Evolutionary conservation across 2,888 invertebrate species (phyloP).

Genomic region (Drosophila kanekoi): DNA sequence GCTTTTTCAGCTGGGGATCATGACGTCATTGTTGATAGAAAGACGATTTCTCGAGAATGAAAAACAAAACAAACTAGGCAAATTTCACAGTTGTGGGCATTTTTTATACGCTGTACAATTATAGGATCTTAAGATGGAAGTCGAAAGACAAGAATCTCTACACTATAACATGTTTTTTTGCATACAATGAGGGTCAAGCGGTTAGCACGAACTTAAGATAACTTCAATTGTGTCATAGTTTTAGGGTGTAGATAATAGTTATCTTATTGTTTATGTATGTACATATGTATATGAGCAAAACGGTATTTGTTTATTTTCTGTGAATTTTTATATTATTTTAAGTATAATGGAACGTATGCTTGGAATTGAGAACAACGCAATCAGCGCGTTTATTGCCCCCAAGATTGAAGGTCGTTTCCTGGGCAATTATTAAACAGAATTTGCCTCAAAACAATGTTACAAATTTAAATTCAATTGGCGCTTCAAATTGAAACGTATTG

Average conservation of each 20-base stretch:
- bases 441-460: conserved; percentile 45
- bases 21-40: conserved; percentile 43
- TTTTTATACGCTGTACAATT: conserved; percentile 22
- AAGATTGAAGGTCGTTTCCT: conserved; percentile 61
- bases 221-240: conserved; percentile 3
- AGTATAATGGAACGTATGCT: conserved; percentile 20
- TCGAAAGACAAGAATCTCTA: no score
- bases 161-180: not conserved
- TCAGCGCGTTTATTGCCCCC: conserved; percentile 52
- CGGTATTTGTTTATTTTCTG: no score
- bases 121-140: conserved; percentile 5
- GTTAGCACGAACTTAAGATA: no score
- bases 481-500: conserved; percentile 65
- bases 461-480: conserved; percentile 64
- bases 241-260: conserved; percentile 7
- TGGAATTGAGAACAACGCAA: conserved; percentile 42
- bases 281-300: not conserved
- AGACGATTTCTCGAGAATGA: conserved; percentile 21
- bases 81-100: conserved; percentile 3
- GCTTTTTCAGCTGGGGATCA: conserved; percentile 37
- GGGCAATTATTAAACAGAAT: conserved; percentile 47
- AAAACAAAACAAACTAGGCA: conserved; percentile 35
- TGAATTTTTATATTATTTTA: not conserved
- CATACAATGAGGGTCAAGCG: conserved; percentile 2
- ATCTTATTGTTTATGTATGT: conserved; percentile 2